Conservation (phyloP, 2,888 invertebrate genomes). For the Hypomecis atomaria region DNA sequence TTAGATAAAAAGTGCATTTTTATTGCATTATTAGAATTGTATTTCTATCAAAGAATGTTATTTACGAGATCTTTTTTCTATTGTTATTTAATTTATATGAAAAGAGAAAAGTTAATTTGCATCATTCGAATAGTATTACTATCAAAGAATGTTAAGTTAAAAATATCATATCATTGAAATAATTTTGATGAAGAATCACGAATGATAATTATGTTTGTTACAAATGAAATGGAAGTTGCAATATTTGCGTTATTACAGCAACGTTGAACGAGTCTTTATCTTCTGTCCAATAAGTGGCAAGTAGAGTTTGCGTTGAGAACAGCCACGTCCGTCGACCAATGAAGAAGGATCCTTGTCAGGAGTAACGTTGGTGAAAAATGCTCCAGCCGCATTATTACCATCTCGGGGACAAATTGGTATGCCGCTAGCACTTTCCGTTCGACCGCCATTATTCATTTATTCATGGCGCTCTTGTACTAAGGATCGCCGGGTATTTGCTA, state of each 20-base stretch:
- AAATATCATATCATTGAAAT: too few species aligned
- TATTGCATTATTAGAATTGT: too few species aligned
- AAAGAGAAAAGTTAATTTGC: too few species aligned
- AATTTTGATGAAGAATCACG: too few species aligned
- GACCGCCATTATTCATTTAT: conserved; percentile 81
- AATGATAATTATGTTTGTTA: too few species aligned
- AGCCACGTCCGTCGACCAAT: conserved; percentile 50
- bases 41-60: too few species aligned
- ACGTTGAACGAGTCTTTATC: background rate
- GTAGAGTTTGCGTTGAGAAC: conserved; percentile 45
- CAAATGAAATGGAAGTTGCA: too few species aligned
- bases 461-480: conserved; percentile 73
- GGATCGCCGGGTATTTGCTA: conserved; percentile 59
- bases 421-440: conserved; percentile 70
- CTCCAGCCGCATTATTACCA: conserved; percentile 74
- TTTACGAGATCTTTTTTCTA: too few species aligned
- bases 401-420: conserved; percentile 77
- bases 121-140: too few species aligned
- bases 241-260: background rate
- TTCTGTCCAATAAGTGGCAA: conserved; percentile 14
- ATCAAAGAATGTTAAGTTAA: too few species aligned
- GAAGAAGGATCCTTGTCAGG: conserved; percentile 67
- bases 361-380: conserved; percentile 72
- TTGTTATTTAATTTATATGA: too few species aligned
- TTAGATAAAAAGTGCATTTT: too few species aligned